Evolutionary conservation across 2,113 vertebrate species (phyloP), one percentile per base, ranked within the genome.

Genomic region (Talpa occidentalis): DNA sequence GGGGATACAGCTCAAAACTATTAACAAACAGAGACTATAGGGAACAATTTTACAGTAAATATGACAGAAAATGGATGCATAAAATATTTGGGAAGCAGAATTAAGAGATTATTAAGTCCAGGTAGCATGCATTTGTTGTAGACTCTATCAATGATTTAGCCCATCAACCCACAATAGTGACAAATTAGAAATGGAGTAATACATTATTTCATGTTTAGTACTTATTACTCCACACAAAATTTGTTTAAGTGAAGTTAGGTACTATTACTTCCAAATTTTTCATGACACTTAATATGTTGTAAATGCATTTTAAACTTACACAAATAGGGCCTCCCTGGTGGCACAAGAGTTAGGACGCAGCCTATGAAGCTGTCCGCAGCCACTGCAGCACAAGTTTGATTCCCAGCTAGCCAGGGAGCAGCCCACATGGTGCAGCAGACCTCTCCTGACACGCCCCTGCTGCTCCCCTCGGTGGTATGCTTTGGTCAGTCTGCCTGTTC

Each of bases 231-330:
- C 32, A 85, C 85, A 52, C 2, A 22, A 83, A 92, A 81, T 79
- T 14, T 78, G 15, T 17, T 90, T 90, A 42, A 44, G 1, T 80
- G 5, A 70, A 94, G 3, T 12, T 7, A 54, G n/a, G 30, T 78
- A 2, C n/a, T 79, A 62, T 37, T 74, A 64, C 35, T 92, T 94
- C 90, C 11, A 87, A 30, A 47, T 85, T 92, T 95, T 81, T 22
- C 16, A 24, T 40, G 6, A 37, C 15, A 10, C 10, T 90, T 88
- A 93, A 40, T 12, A 73, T 79, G 21, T 28, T 60, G 19, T 44
- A 54, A 30, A 60, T 47, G 14, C 0, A 47, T 77, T 78, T 40
- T 6, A 30, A 40, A 77, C 1, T 37, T 15, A 42, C 0, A 85
- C 44, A 73, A 82, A 54, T 86, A 62, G n/a, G n/a, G n/a, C n/a